Evolutionary conservation across 2,888 invertebrate species (phyloP).

Genomic region (Epiblema foenella): DNA sequence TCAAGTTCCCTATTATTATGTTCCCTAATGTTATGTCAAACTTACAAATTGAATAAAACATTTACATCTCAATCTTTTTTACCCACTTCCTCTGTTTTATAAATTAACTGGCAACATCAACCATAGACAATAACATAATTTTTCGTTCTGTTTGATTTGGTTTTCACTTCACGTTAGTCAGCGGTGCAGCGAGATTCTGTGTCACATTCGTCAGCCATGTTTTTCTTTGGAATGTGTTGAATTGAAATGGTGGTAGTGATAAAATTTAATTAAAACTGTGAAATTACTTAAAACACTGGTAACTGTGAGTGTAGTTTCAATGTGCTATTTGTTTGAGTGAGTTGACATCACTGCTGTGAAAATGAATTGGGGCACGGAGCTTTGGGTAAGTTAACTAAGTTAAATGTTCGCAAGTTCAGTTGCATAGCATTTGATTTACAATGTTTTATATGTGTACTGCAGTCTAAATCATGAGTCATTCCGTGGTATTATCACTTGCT

Average conservation of each 20-base stretch:
- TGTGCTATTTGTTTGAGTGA: slow-evolving; percentile 80
- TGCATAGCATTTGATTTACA: slow-evolving; percentile 38
- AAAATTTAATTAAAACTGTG: slow-evolving; percentile 69
- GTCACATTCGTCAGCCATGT: slow-evolving; percentile 79
- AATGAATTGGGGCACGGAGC: slow-evolving; percentile 89
- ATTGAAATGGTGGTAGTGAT: slow-evolving; percentile 81
- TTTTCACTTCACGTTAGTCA: slow-evolving; percentile 48
- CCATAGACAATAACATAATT: slow-evolving; percentile 52
- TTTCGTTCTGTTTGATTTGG: slow-evolving; percentile 44
- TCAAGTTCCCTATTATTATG: too few species aligned
- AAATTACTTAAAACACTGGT: slow-evolving; percentile 60
- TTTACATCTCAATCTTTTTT: background rate
- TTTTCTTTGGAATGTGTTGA: slow-evolving; percentile 77
- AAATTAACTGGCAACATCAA: slow-evolving; percentile 47
- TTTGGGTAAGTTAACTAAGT: slow-evolving; percentile 88
- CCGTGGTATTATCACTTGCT: background rate
- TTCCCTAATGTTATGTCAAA: background rate
- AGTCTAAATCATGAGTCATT: slow-evolving; percentile 1
- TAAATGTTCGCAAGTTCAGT: slow-evolving; percentile 48
- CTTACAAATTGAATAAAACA: background rate
- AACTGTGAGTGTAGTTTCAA: slow-evolving; percentile 77
- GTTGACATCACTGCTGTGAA: slow-evolving; percentile 74
- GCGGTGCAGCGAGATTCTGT: slow-evolving; percentile 44
- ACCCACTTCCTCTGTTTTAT: slow-evolving; percentile 21
- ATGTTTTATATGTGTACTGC: slow-evolving; percentile 20